Percentiles rank a stretch among this genome's conserved stretches.
phyloP scores from a whole-genome alignment of 2,113 vertebrate genomes.

The Cyphomyrus plagiostoma region DNA sequence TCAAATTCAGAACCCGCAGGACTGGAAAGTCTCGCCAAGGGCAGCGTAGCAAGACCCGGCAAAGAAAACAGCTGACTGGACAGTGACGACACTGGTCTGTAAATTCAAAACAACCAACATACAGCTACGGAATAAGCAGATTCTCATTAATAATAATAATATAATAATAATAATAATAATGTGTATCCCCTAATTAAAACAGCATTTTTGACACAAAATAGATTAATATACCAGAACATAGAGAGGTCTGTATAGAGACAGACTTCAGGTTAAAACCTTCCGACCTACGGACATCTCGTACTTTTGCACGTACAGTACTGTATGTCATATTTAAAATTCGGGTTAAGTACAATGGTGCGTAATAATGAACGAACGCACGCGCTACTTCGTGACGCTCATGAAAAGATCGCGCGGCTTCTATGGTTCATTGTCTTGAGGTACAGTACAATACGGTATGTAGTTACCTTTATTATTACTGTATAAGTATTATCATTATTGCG shows the following conservation, averaged over 20 bases:
- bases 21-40: not conserved
- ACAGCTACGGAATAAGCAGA: not conserved
- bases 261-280: not conserved
- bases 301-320: not conserved
- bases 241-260: not conserved
- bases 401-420: too few relatives aligned
- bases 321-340: not conserved
- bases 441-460: not conserved
- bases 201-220: not conserved
- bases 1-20: not conserved
- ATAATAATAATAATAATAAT: not conserved
- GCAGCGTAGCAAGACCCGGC: not conserved
- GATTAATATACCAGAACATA: not conserved
- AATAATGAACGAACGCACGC: not conserved
- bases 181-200: not conserved
- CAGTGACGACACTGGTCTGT: not conserved
- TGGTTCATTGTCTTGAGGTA: not conserved
- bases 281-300: not conserved
- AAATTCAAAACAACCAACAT: not conserved
- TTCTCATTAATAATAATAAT: not conserved
- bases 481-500: not conserved
- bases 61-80: not conserved
- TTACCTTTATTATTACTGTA: not conserved
- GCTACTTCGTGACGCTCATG: not conserved
- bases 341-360: not conserved